Conservation (phyloP, 2,888 invertebrate species). For the Argyra leucocephala region DNA sequence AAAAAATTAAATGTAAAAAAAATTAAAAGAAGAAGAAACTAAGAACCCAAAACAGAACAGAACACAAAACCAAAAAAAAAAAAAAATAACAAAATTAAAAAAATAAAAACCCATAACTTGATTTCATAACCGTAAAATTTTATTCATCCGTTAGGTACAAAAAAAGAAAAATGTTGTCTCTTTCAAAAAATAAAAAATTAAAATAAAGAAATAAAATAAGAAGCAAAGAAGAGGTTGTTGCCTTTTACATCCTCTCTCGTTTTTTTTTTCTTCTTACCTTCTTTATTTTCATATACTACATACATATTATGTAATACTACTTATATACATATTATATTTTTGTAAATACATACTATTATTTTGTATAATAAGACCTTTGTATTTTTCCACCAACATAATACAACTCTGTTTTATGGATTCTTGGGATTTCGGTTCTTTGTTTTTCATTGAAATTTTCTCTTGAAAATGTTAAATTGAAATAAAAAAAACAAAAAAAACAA, state of each 20-base stretch:
- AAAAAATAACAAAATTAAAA: neutral
- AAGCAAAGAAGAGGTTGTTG: neutral
- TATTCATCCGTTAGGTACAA: neutral
- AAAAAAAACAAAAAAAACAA: neutral
- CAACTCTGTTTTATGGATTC: neutral
- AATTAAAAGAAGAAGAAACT: neutral
- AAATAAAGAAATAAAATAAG: neutral
- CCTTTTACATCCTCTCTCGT: neutral
- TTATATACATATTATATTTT: no score
- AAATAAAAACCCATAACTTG: neutral
- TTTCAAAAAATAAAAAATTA: no score
- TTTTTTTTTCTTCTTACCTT: neutral
- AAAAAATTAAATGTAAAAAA: neutral
- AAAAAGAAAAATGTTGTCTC: no score
- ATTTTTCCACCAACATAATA: neutral
- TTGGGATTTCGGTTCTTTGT: neutral
- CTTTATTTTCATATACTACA: no score
- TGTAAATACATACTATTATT: no score
- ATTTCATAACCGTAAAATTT: slow-evolving; percentile 6
- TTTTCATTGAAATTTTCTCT: neutral
- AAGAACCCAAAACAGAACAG: neutral
- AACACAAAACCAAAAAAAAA: neutral
- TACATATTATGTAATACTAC: no score
- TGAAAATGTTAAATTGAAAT: neutral
- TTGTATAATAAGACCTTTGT: neutral